Evolutionary conservation across 1,140 invertebrate species (phyloP).

Genomic region (Euschistus heros): DNA sequence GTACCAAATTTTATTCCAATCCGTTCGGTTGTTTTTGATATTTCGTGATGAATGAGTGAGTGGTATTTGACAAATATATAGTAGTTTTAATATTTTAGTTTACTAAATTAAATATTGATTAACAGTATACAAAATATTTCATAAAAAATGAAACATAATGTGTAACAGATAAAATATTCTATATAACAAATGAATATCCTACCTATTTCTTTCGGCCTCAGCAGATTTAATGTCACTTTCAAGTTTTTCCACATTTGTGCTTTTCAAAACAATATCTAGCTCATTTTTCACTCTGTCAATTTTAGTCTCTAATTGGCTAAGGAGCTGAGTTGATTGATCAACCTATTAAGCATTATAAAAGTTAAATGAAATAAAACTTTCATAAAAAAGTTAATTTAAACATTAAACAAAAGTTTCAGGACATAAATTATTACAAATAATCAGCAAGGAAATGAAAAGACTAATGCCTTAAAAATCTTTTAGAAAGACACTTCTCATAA

Average conservation of each 20-base stretch:
- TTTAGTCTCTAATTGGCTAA: slow-evolving; percentile 36
- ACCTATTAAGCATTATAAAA: slow-evolving; percentile 30
- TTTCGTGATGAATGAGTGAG: too few species aligned
- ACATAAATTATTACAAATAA: too few species aligned
- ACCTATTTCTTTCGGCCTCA: slow-evolving; percentile 27
- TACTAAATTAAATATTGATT: slow-evolving; percentile 3
- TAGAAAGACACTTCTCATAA: too few species aligned
- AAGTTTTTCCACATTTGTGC: slow-evolving; percentile 37
- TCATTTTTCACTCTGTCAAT: slow-evolving; percentile 35
- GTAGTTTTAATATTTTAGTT: too few species aligned
- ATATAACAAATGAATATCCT: background rate
- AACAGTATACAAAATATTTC: background rate
- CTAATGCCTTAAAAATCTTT: too few species aligned
- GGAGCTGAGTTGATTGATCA: slow-evolving; percentile 35
- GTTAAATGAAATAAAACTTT: too few species aligned
- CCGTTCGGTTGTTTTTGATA: too few species aligned
- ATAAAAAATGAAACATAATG: background rate
- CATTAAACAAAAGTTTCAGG: too few species aligned
- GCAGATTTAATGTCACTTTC: slow-evolving; percentile 41
- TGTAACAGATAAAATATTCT: background rate
- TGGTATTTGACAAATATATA: too few species aligned
- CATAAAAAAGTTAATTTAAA: too few species aligned
- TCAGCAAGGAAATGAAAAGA: too few species aligned
- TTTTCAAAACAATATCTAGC: slow-evolving; percentile 33
- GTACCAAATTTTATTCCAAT: too few species aligned